These are phyloP conservation scores for Mus spicilegus DNA, from an alignment of 2,113 vertebrate genomes.

Conservation along the genomic window DNA sequence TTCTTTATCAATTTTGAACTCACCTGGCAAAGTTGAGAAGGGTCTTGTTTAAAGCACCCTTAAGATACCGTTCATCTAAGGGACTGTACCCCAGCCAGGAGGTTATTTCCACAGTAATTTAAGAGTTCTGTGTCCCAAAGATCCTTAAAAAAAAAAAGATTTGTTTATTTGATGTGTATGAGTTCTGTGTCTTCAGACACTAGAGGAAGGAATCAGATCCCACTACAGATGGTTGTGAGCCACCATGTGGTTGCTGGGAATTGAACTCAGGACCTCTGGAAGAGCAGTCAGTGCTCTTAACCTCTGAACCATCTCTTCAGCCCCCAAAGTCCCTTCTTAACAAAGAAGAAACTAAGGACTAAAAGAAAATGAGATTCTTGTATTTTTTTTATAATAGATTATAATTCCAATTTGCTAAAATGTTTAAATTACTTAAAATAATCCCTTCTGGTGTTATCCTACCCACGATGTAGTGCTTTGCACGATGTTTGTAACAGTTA, in stretches of 20 bases:
- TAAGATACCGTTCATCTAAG: not conserved
- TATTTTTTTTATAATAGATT: conserved; percentile 46
- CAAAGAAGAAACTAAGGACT: conserved; percentile 18
- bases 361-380: conserved; percentile 37
- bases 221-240: too few relatives aligned
- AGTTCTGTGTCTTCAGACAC: too few relatives aligned
- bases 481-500: not conserved
- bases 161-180: too few relatives aligned
- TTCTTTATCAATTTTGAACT: conserved; percentile 47
- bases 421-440: not conserved
- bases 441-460: not conserved
- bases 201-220: too few relatives aligned
- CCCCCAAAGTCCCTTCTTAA: not conserved
- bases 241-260: too few relatives aligned
- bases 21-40: conserved; percentile 1
- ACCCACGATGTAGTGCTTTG: not conserved
- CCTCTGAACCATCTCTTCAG: too few relatives aligned
- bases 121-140: conserved; percentile 26
- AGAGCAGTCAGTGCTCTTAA: not conserved
- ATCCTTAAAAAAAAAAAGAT: not conserved
- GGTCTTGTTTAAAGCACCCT: not conserved
- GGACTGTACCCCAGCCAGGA: not conserved
- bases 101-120: conserved; percentile 29
- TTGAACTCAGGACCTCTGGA: too few relatives aligned
- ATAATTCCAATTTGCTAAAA: conserved; percentile 53